A percentile compares a stretch with the other conserved stretches of the same genome.
Conservation (phyloP, 1,140 invertebrate species). For the Helicorthomorpha holstii region DNA sequence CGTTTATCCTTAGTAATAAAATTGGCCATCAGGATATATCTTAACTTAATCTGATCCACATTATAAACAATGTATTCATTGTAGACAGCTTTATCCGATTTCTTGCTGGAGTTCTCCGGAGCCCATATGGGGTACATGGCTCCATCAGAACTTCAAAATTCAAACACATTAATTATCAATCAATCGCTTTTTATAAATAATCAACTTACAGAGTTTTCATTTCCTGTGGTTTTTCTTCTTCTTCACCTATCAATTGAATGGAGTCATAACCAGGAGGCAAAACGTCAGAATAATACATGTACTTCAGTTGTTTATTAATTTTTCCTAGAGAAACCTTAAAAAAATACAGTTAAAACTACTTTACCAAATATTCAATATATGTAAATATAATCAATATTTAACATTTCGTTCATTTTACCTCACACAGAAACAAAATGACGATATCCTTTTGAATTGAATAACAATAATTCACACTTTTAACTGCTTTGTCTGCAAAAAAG, state of each 20-base stretch:
- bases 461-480: constrained; percentile 46
- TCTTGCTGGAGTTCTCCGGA: constrained; percentile 8
- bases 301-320: constrained; percentile 16
- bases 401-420: constrained; percentile 25
- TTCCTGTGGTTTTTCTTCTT: constrained; percentile 15
- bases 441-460: constrained; percentile 27
- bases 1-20: too few relatives aligned
- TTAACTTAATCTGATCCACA: constrained; percentile 25
- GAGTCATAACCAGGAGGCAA: constrained; percentile 22
- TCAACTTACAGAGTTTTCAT: constrained; percentile 14
- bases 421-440: constrained; percentile 34
- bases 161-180: constrained; percentile 3
- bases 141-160: constrained; percentile 5
- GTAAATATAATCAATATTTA: neutral
- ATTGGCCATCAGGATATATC: neutral
- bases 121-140: neutral
- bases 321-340: constrained; percentile 27
- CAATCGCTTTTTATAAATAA: constrained; percentile 8
- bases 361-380: neutral
- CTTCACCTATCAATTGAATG: constrained; percentile 23
- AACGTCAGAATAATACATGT: constrained; percentile 20
- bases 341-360: constrained; percentile 2
- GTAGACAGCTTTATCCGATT: constrained; percentile 22
- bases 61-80: constrained; percentile 34
- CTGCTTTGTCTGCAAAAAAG: constrained; percentile 43